Percentiles rank a stretch among this genome's conserved stretches.
Evolutionary conservation across 1,140 invertebrate genomes (phyloP).

Genomic region (Achroia grisella): DNA sequence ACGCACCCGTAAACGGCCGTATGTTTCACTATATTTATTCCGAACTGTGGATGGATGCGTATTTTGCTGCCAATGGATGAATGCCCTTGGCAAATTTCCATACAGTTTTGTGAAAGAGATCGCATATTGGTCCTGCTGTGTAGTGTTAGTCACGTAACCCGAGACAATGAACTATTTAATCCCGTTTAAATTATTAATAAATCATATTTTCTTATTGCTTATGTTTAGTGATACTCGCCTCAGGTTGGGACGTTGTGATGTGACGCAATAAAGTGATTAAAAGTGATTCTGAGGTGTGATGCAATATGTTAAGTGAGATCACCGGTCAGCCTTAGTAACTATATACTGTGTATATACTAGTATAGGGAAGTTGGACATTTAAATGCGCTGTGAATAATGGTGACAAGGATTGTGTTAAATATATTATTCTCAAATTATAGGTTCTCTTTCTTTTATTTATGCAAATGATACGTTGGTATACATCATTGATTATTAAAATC

Average conservation of each 20-base stretch:
- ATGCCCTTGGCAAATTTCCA: no score
- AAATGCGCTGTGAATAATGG: conserved; percentile 45
- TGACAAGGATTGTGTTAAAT: conserved; percentile 37
- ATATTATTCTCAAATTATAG: conserved; percentile 41
- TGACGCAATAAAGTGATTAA: neutral
- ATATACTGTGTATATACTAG: conserved; percentile 65
- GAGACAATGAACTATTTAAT: conserved; percentile 4
- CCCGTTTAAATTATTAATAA: conserved; percentile 21
- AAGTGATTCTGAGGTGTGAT: conserved; percentile 5
- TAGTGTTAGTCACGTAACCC: conserved; percentile 14
- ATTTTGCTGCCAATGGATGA: no score
- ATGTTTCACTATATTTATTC: no score
- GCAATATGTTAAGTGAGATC: conserved; percentile 42
- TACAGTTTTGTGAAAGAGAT: no score
- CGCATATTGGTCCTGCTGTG: conserved; percentile 12
- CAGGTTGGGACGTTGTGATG: conserved; percentile 3
- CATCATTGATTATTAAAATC: no score
- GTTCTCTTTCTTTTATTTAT: conserved; percentile 36
- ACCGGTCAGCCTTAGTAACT: conserved; percentile 65
- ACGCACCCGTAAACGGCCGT: conserved; percentile 1
- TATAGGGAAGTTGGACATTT: conserved; percentile 28
- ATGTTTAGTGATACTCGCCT: conserved; percentile 25
- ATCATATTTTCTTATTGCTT: conserved; percentile 30
- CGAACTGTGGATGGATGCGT: no score
- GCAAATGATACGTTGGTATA: conserved; percentile 52